These are phyloP conservation scores for Varanus komodoensis DNA, from an alignment of 2,113 vertebrate species.

Conservation along the genomic window DNA sequence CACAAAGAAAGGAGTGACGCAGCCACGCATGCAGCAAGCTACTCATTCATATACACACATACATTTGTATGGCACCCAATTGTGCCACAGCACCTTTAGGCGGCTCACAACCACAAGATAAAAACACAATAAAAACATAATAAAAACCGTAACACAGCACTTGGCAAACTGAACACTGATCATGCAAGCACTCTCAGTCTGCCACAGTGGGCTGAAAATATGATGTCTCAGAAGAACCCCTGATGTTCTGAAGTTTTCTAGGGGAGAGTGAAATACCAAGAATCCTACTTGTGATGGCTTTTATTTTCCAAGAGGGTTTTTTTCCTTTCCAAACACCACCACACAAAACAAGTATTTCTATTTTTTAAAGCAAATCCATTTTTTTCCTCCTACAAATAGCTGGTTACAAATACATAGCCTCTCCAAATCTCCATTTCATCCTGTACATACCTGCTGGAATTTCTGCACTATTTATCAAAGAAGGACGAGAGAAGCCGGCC, in stretches of 20 bases:
- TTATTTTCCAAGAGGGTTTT: neutral
- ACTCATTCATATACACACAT: neutral
- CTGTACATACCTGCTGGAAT: conserved; percentile 74
- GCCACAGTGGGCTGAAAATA: neutral
- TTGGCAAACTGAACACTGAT: no score
- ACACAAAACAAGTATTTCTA: neutral
- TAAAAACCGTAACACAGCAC: no score
- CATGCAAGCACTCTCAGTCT: neutral
- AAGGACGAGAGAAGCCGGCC: conserved; percentile 75
- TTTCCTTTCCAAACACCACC: no score
- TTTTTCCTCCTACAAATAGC: neutral
- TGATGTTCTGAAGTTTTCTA: conserved; percentile 6
- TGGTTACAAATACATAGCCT: neutral
- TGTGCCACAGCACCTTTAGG: no score
- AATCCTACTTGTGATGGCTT: neutral
- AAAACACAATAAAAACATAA: no score
- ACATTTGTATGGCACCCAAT: neutral
- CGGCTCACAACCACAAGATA: no score
- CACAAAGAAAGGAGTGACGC: neutral
- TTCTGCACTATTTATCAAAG: conserved; percentile 75
- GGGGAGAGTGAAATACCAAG: conserved; percentile 10
- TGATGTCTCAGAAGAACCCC: neutral
- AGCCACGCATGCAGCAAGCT: neutral
- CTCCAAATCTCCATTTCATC: neutral
- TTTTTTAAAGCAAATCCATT: neutral